Evolutionary conservation across 1,140 invertebrate species (phyloP), one percentile per base, ranked within the genome.

Genomic region (Dendroctonus ponderosae): DNA sequence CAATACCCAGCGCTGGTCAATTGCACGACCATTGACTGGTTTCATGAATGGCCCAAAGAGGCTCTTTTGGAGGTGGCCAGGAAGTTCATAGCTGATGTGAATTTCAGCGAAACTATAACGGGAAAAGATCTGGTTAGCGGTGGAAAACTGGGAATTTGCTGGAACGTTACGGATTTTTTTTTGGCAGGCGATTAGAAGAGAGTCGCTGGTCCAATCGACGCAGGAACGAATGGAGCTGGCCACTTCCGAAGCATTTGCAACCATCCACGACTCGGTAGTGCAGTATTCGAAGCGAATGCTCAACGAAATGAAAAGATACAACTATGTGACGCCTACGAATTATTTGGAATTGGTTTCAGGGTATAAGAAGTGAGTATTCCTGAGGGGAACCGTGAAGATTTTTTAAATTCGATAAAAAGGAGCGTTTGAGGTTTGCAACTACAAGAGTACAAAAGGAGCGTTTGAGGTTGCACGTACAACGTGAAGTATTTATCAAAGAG

Each of bases 11-110:
- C 90, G 6, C 79, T 95, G 68, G 87, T 94, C 48, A 94, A 92
- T 80, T 88, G 87, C 71, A 91, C 91, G 5, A 94, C 91, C 5
- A 92, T 93, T 40, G 91, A 94, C 80, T 95, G 91, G 91, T 93
- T 93, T 76, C 82, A 87, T 73, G 88, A 92, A 74, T 96, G 93
- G 92, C 91, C 92, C 0, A 82, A 85, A 61, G 89, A 92, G 76
- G 92, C 92, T n/a, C 80, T 95, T 12, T 80, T 94, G 8, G 91
- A 93, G 81, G 91, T 94, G 7, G 88, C 89, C 40, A 83, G 85
- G 71, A 88, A 87, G 79, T 90, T 87, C 78, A 79, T 90, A 41
- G 80, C 80, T 46, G 84, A 85, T 66, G 84, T 90, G 58, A 85
- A 89, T 76, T 81, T 90, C 61, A 81, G 87, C 37, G 83, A 82